Evolutionary conservation across 2,113 vertebrate genomes (phyloP).

Genomic region (Mastomys natalensis): DNA sequence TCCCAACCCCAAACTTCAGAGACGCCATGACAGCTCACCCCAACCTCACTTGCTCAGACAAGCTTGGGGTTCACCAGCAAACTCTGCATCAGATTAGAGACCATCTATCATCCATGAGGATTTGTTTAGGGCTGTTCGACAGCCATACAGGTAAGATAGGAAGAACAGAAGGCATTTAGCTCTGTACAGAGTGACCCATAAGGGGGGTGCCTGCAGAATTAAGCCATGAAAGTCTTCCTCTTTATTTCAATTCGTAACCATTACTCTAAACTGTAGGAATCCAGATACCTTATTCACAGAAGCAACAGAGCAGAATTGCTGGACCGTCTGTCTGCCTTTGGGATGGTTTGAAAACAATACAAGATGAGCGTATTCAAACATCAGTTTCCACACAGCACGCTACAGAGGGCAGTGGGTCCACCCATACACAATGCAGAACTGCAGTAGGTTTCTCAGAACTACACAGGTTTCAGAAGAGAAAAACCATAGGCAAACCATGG

Average conservation of each 20-base stretch:
- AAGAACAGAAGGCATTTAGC: not conserved
- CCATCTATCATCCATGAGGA: not conserved
- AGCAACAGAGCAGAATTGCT: not conserved
- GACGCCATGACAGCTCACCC: not conserved
- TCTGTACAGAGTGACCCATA: not conserved
- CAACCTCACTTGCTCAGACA: not conserved
- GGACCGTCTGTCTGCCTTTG: not conserved
- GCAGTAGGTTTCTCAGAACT: not conserved
- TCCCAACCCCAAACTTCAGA: not conserved
- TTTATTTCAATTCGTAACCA: not conserved
- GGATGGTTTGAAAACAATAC: not conserved
- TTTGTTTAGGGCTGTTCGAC: not conserved
- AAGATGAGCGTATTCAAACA: not conserved
- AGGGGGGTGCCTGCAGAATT: not conserved
- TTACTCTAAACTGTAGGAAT: not conserved
- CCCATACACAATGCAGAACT: constrained; percentile 4
- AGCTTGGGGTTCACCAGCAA: not conserved
- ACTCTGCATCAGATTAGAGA: not conserved
- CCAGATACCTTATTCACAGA: not conserved
- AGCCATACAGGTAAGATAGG: not conserved
- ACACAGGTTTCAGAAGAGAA: not conserved
- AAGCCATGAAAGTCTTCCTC: not conserved
- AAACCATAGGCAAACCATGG: not conserved
- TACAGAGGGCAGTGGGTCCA: not conserved
- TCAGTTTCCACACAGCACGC: not conserved